These are phyloP conservation scores for Erythrolamprus reginae DNA, from an alignment of 2,113 vertebrate species.

Conservation along the genomic window DNA sequence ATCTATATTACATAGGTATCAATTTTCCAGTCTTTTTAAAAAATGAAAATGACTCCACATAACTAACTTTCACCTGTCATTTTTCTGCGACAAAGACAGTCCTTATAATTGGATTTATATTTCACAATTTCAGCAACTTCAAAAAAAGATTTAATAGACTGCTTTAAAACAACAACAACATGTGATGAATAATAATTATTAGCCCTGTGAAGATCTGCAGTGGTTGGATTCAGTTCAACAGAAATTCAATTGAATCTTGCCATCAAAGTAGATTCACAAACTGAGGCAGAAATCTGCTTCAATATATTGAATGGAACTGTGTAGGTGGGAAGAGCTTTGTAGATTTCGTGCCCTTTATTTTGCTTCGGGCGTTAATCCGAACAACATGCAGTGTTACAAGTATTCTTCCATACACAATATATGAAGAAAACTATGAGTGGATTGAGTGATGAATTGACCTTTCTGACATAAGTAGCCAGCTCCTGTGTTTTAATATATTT, in stretches of 20 bases:
- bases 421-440: not conserved
- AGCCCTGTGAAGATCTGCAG: not conserved
- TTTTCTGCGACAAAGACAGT: not conserved
- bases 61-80: not conserved
- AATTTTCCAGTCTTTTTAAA: not conserved
- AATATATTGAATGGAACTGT: not conserved
- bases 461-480: not conserved
- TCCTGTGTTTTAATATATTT: not conserved
- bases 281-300: not conserved
- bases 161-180: not conserved
- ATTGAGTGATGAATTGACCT: not conserved
- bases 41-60: not conserved
- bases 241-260: not conserved
- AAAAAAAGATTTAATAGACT: not conserved
- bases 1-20: not conserved
- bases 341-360: not conserved
- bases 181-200: not conserved
- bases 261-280: not conserved
- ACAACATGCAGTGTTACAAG: not conserved
- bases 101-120: not conserved
- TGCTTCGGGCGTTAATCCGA: not conserved
- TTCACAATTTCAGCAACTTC: not conserved
- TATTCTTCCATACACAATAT: not conserved
- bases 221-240: not conserved
- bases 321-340: not conserved